phyloP scores from a whole-genome alignment of 1,140 invertebrate genomes.

The Megathymus violae region DNA sequence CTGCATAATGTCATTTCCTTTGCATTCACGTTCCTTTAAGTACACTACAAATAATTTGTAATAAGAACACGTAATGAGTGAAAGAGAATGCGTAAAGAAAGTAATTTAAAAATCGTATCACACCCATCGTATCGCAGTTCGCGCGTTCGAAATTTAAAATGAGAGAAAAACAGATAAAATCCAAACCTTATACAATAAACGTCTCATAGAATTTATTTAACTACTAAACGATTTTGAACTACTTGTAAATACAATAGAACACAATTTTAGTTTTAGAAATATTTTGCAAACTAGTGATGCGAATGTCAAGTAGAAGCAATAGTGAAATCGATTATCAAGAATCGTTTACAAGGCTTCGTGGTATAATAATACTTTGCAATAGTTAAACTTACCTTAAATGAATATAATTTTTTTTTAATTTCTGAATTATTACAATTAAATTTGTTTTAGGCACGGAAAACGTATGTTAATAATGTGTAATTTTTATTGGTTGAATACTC shows the following conservation, averaged over 20 bases:
- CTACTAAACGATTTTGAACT: conserved; percentile 51
- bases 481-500: too few relatives aligned
- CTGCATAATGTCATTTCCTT: background rate
- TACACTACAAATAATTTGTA: conserved; percentile 3
- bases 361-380: too few relatives aligned
- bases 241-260: conserved; percentile 33
- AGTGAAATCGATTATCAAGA: conserved; percentile 76
- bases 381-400: too few relatives aligned
- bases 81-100: conserved; percentile 40
- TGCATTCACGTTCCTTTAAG: background rate
- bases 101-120: conserved; percentile 59
- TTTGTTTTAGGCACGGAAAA: too few relatives aligned
- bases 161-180: conserved; percentile 55
- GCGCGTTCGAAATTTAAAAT: conserved; percentile 64
- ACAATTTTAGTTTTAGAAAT: conserved; percentile 36
- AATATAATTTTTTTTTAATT: too few relatives aligned
- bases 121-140: conserved; percentile 38
- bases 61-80: conserved; percentile 22
- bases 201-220: too few relatives aligned
- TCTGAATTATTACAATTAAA: too few relatives aligned
- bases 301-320: conserved; percentile 82
- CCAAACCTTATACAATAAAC: conserved; percentile 42
- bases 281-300: conserved; percentile 43
- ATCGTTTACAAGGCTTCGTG: conserved; percentile 40
- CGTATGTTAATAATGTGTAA: too few relatives aligned